phyloP scores from a whole-genome alignment of 2,113 vertebrate species.

The Scortum barcoo region DNA sequence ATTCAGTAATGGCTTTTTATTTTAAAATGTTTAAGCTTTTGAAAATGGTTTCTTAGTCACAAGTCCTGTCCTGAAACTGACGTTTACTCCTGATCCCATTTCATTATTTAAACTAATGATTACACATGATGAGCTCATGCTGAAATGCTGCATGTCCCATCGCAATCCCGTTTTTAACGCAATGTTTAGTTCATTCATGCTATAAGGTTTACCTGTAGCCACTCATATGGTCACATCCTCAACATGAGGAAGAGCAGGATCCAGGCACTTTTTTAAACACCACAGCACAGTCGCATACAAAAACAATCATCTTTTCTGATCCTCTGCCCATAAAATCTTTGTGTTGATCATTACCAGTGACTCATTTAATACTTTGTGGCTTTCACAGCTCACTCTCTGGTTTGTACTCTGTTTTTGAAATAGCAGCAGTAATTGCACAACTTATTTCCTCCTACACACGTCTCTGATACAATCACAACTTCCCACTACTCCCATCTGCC shows the following conservation, averaged over 20 bases:
- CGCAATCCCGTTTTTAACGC: background rate
- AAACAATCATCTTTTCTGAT: background rate
- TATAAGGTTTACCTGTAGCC: background rate
- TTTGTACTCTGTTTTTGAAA: background rate
- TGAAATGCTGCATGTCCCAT: background rate
- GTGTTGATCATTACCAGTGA: slow-evolving; percentile 11
- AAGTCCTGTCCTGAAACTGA: background rate
- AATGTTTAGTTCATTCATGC: background rate
- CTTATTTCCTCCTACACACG: slow-evolving; percentile 18
- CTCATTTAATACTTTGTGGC: background rate
- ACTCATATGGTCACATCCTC: background rate
- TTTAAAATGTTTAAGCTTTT: background rate
- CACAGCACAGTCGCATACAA: background rate
- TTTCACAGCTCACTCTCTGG: background rate
- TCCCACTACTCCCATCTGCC: slow-evolving; percentile 29
- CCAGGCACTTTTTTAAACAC: background rate
- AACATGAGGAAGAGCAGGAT: background rate
- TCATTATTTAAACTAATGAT: background rate
- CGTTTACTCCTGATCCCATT: background rate
- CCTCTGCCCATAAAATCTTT: background rate
- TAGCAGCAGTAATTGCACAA: background rate
- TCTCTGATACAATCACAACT: slow-evolving; percentile 28
- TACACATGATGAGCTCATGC: background rate
- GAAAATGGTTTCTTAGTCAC: background rate
- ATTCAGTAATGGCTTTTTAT: background rate